Evolutionary conservation across 2,797 vertebrate species (phyloP), one percentile per base, ranked within the genome.

Genomic region (Paratrypauchen microcephalus): DNA sequence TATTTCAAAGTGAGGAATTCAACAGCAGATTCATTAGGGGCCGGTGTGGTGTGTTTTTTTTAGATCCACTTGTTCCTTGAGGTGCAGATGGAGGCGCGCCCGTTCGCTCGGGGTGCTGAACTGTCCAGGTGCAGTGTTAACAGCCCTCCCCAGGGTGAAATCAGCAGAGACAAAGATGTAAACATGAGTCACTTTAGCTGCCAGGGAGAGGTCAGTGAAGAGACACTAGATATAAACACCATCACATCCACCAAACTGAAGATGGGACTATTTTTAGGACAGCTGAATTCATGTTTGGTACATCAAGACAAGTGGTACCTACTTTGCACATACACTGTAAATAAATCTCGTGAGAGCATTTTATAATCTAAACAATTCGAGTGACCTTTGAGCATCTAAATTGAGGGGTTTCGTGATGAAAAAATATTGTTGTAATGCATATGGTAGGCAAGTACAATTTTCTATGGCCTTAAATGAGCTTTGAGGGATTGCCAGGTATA

Each of bases 231-330:
- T 80, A 86, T 91, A 90, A 90, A 89, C 84, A 91, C 82, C 72
- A 80, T 81, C 89, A 86, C 86, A 78, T 75, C 59, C 71, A 65
- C 72, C 7, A 70, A 89, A 87, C 88, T n/a, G 30, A 36, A 36
- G 55, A 57, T 79, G 59, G 71, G 80, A 81, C 86, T 93, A 92
- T 93, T 91, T 81, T 92, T 86, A 74, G 91, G 66, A 78, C 21
- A 13, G 26, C 54, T 32, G 62, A 82, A 84, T 89, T 88, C 88
- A 90, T 83, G 76, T 87, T 84, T 79, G 84, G 79, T 78, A 69
- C 76, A 77, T 72, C 28, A 60, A 39, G 58, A 60, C 16, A 32
- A 60, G 58, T 58, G 15, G 2, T 18, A 45, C 2, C 41, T 45
- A 15, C 41, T 58, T 30, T 26, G 26, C 19, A 58, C 30, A 60